A percentile compares a stretch with the other conserved stretches of the same genome.
Evolutionary conservation across 2,888 invertebrate species (phyloP).

Genomic region (Hoplodrina blanda): DNA sequence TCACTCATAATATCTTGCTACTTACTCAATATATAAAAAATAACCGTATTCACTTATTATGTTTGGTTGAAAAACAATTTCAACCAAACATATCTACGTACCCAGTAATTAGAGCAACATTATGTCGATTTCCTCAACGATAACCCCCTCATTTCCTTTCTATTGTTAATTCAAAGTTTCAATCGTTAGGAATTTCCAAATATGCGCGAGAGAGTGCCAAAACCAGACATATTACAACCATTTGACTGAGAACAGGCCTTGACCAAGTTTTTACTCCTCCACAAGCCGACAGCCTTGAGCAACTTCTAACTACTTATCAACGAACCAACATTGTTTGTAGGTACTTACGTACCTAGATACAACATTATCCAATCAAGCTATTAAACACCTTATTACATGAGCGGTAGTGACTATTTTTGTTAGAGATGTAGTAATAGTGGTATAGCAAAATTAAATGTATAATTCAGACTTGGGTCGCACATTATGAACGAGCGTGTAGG

Average conservation of each 20-base stretch:
- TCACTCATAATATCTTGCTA: too few species aligned
- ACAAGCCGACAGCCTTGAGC: conserved; percentile 77
- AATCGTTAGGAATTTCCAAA: conserved; percentile 41
- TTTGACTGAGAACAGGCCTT: conserved; percentile 71
- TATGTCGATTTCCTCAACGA: conserved; percentile 36
- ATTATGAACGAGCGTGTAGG: conserved; percentile 48
- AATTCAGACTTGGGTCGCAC: conserved; percentile 34
- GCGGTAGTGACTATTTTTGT: conserved; percentile 27
- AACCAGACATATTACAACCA: conserved; percentile 57
- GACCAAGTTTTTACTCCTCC: conserved; percentile 80
- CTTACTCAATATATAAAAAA: too few species aligned
- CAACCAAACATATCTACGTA: background rate
- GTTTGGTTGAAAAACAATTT: too few species aligned
- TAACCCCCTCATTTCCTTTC: conserved; percentile 43
- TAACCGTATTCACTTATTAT: too few species aligned
- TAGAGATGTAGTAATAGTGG: conserved; percentile 4
- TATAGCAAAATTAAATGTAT: conserved; percentile 41
- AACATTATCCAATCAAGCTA: conserved; percentile 17
- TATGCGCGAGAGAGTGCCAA: conserved; percentile 57
- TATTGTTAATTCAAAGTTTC: conserved; percentile 28
- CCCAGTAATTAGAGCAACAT: background rate
- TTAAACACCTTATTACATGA: conserved; percentile 16
- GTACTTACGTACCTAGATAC: conserved; percentile 17
- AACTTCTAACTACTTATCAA: conserved; percentile 75
- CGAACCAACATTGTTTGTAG: conserved; percentile 41